A percentile compares a stretch with the other conserved stretches of the same genome.
Evolutionary conservation across 1,140 invertebrate genomes (phyloP).

Genomic region (Drosophila sulfurigaster): DNA sequence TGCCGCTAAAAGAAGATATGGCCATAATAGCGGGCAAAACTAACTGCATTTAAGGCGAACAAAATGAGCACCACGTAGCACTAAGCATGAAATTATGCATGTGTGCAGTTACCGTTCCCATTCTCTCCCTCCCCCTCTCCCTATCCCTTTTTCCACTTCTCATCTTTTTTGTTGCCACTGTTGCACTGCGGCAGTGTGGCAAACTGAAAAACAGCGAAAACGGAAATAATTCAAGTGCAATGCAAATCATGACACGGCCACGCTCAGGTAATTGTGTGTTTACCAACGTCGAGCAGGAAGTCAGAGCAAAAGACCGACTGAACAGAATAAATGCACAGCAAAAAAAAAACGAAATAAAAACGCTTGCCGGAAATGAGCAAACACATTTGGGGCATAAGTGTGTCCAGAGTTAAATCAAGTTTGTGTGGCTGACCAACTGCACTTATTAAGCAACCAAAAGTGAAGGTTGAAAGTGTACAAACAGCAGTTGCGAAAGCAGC

Average conservation of each 20-base stretch:
- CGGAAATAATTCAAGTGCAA: slow-evolving; percentile 82
- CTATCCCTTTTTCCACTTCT: slow-evolving; percentile 12
- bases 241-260: slow-evolving; percentile 74
- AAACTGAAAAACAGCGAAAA: slow-evolving; percentile 47
- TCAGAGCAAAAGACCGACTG: slow-evolving; percentile 4
- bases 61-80: slow-evolving; percentile 69
- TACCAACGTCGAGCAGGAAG: slow-evolving; percentile 61
- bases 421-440: slow-evolving; percentile 15
- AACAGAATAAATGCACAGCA: background rate
- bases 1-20: slow-evolving; percentile 48
- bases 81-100: slow-evolving; percentile 73
- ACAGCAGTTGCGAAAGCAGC: background rate
- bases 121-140: background rate
- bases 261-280: slow-evolving; percentile 74
- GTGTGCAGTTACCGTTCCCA: slow-evolving; percentile 32
- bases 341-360: slow-evolving; percentile 27
- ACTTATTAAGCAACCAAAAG: slow-evolving; percentile 33
- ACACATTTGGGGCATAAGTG: slow-evolving; percentile 54
- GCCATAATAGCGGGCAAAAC: slow-evolving; percentile 52
- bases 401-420: slow-evolving; percentile 34
- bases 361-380: slow-evolving; percentile 63
- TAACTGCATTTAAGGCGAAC: slow-evolving; percentile 76
- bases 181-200: slow-evolving; percentile 19
- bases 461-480: background rate
- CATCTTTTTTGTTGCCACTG: background rate